phyloP scores from a whole-genome alignment of 2,888 invertebrate species.

The Eupithecia exiguata region DNA sequence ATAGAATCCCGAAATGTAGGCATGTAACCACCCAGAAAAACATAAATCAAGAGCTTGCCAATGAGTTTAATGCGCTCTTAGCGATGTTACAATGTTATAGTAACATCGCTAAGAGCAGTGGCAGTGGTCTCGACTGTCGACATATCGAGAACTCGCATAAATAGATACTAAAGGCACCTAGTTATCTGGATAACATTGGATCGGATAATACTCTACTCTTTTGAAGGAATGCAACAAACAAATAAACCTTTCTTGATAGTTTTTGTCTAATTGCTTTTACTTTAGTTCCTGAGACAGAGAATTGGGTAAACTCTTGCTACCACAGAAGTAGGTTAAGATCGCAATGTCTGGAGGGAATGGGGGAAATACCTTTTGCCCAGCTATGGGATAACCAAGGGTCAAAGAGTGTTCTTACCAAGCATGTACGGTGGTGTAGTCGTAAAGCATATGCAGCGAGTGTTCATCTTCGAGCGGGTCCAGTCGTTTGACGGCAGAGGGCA shows the following conservation, averaged over 20 bases:
- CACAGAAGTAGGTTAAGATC: not conserved
- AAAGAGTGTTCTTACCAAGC: conserved; percentile 86
- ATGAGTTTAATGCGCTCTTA: conserved; percentile 59
- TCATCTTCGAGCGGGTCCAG: conserved; percentile 91
- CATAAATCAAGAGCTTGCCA: conserved; percentile 54
- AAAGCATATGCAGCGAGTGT: conserved; percentile 90
- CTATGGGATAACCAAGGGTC: not conserved
- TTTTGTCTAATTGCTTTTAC: too few relatives aligned
- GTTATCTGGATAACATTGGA: too few relatives aligned
- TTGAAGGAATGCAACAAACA: too few relatives aligned
- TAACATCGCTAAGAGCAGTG: conserved; percentile 58
- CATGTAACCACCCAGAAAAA: conserved; percentile 64
- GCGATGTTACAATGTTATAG: conserved; percentile 62
- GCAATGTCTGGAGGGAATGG: not conserved
- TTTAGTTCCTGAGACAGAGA: too few relatives aligned
- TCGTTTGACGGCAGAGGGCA: conserved; percentile 91
- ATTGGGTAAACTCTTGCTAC: not conserved
- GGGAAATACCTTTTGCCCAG: not conserved
- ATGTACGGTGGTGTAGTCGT: conserved; percentile 93
- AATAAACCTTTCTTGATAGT: too few relatives aligned
- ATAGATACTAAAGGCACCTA: too few relatives aligned
- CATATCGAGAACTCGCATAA: conserved; percentile 26
- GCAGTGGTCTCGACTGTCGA: conserved; percentile 35
- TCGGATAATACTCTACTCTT: too few relatives aligned
- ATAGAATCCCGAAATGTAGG: not conserved